A percentile compares a stretch with the other conserved stretches of the same genome.
Evolutionary conservation across 2,797 vertebrate species (phyloP).

Genomic region (Rhabdomys pumilio): DNA sequence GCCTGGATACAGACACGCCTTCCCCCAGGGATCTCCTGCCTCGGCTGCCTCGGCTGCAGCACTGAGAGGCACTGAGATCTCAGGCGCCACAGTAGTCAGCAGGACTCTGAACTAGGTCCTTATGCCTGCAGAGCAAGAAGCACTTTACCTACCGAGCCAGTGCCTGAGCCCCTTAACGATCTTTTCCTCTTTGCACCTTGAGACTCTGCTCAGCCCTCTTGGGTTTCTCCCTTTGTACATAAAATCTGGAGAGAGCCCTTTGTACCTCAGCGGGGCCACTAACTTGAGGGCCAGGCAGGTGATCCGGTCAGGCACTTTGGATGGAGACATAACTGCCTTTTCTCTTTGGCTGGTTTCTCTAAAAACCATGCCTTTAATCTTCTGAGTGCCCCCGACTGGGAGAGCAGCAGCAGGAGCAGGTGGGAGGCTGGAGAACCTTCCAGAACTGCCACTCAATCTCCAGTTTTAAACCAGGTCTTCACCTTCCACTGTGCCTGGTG

Average conservation of each 20-base stretch:
- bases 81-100: background rate
- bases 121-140: background rate
- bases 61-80: background rate
- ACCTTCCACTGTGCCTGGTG: background rate
- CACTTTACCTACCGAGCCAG: background rate
- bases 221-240: background rate
- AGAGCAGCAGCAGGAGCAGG: background rate
- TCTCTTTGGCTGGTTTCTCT: background rate
- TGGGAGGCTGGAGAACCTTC: background rate
- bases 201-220: background rate
- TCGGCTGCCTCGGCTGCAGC: background rate
- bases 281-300: background rate
- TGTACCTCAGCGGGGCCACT: background rate
- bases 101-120: background rate
- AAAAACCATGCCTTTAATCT: background rate
- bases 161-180: background rate
- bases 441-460: constrained; percentile 4
- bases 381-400: background rate
- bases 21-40: background rate
- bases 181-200: background rate
- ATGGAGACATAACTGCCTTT: background rate
- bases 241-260: background rate
- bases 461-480: background rate
- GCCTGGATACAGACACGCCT: background rate
- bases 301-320: background rate